Evolutionary conservation across 1,140 invertebrate species (phyloP), one percentile per base, ranked within the genome.

Genomic region (Harlomillsia oculata): DNA sequence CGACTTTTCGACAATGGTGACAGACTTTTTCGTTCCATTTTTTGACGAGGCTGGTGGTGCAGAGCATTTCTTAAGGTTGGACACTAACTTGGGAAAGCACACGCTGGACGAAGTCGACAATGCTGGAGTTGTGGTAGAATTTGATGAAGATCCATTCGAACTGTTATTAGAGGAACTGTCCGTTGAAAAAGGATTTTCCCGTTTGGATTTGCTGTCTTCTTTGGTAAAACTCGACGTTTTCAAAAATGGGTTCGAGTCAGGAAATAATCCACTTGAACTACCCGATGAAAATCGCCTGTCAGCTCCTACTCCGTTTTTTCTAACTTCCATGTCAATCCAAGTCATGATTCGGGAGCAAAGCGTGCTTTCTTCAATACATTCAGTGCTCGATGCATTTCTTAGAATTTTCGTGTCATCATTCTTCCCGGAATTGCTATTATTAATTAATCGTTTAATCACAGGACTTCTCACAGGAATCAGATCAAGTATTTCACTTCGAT

Each of bases 241-340:
- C n/a, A n/a, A n/a, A n/a, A n/a, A n/a, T n/a, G n/a, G n/a, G n/a
- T n/a, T n/a, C n/a, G n/a, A n/a, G n/a, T n/a, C n/a, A n/a, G n/a
- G n/a, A n/a, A n/a, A n/a, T n/a, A n/a, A n/a, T n/a, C n/a, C n/a
- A n/a, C n/a, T n/a, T n/a, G 43, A 30, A 29, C 45, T 44, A 29
- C 29, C 30, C 4, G 46, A 39, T 8, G 48, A 48, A 14, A 57
- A 26, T 18, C n/a, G 34, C 20, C 57, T 26, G n/a, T 55, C 43
- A 28, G 37, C 56, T 46, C 39, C 46, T 23, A 43, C 36, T 11
- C 45, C 36, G 23, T 52, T 60, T 40, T 46, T 52, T 28, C 56
- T 56, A 1, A 63, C 56, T 48, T 63, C 61, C 36, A 55, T 30
- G 43, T 59, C 54, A 49, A 63, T 63, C 61, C 61, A 63, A 13